Base-by-base conservation (phyloP, 2,113 vertebrate species). In the Rhadina sibilatrix region DNA sequence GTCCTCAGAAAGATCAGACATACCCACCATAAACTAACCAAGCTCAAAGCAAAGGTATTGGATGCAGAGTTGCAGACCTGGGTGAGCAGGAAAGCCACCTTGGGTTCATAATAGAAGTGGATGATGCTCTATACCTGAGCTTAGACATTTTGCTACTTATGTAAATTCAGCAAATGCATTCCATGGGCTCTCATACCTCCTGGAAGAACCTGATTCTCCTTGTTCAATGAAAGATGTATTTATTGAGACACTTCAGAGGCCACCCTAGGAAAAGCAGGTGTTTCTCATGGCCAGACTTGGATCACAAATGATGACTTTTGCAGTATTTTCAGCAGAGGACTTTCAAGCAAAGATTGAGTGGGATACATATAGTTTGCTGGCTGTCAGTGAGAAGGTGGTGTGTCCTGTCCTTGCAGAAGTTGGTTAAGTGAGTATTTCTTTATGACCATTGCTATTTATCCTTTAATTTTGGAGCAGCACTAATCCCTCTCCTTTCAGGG, bases 401-500 rank as follows among this genome's bases (percentile, higher is more conserved):
- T 53, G 59, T 70, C 37, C 53, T 79, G 54, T 71, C 69, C 65
- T 91, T 71, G 68, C 22, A 87, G 89, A 83, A 70, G 38, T 35
- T 89, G 80, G 21, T 78, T 64, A 87, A 96, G 92, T 83, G 72
- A 93, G 85, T 76, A 81, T 89, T 93, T 81, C n/a, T 80, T 94
- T 93, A 52, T 90, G 84, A 50, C 70, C 49, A 11, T 60, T 91
- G 69, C 84, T 66, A 85, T 57, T 95, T 96, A 90, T 54, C 83
- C 89, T 91, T 93, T 86, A 78, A 69, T 89, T 96, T 72, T 89
- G 82, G 82, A 87, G 93, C 87, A 94, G 75, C 46, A 30, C 89
- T 91, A 94, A 96, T 92, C 83, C 89, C 54, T 50, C 89, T 61
- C 85, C 79, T 96, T 93, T 95, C 87, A 95, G 87, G 90, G 83